Base-by-base conservation (phyloP, 2,797 vertebrate genomes). In the Gambusia yucatana region DNA sequence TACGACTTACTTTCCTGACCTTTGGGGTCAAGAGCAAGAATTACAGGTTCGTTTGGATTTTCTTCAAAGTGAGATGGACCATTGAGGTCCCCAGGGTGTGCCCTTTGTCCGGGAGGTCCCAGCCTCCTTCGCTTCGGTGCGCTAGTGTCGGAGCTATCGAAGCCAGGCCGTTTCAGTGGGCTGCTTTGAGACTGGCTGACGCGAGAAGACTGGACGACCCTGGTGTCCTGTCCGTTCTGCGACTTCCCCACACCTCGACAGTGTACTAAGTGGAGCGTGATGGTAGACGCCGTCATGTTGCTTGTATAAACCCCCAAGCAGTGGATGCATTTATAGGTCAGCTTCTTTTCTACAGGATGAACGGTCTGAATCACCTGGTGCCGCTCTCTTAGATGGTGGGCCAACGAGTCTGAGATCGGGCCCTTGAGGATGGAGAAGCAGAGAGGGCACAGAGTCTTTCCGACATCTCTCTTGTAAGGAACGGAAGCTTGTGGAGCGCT, bases 251-350 rank as follows among this genome's bases (percentile, higher is more conserved):
- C 98, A 1, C 98, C 98, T 76, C 98, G 95, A 90, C 98, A 99
- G 92, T 99, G 98, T 41, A 99, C 98, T 14, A 99, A 92, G 88
- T 99, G 98, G 79, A 99, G 95, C 0, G 98, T 99, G 82, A 99
- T 99, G 22, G 98, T 99, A 9, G 98, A 99, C 82, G 98, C 98
- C 0, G 98, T 99, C 98, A 99, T 99, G 95, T 99, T 99, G 91
- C 98, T 99, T 0, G 98, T 99, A 48, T 99, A 99, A 47, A 99
- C 98, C 11, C 98, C 98, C 75, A 99, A 95, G 92, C 98, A 99
- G 92, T 99, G 98, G 84, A 99, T 99, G 84, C 98, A 99, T 89
- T 99, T 99, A 91, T 99, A 99, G 33, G 98, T 99, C 28, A 99
- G 95, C 92, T 99, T 99, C 88, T 99, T 99, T 93, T 99, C 98